Conservation (phyloP, 2,888 invertebrate species). For the Argyresthia goedartella region DNA sequence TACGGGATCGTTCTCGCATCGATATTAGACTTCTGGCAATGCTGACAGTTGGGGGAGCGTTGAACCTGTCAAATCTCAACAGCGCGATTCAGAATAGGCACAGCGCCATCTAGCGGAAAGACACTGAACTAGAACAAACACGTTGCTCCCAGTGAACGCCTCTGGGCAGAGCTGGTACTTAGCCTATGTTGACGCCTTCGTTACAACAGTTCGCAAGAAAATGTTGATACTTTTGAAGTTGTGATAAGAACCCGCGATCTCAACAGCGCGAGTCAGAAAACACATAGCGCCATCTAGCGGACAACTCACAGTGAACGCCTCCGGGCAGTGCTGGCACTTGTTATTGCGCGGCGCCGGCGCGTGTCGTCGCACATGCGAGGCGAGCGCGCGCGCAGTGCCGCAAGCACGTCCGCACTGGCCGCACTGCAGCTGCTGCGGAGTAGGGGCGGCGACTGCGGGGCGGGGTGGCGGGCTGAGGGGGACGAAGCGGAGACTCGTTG, state of each 20-base stretch:
- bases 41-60: no score
- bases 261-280: neutral
- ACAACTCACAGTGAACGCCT: conserved; percentile 15
- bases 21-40: no score
- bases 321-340: conserved; percentile 15
- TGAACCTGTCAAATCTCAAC: no score
- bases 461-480: conserved; percentile 18
- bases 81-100: no score
- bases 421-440: conserved; percentile 25
- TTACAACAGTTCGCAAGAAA: neutral
- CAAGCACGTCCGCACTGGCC: conserved; percentile 24
- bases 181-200: no score
- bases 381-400: conserved; percentile 22
- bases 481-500: conserved; percentile 8
- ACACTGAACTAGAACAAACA: no score
- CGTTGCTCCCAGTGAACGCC: no score
- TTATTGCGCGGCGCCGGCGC: conserved; percentile 7
- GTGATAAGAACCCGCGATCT: neutral
- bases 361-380: conserved; percentile 21
- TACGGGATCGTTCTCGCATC: no score
- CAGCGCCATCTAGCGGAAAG: no score
- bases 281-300: neutral
- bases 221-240: neutral
- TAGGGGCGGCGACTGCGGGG: conserved; percentile 20
- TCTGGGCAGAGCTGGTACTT: no score